Evolutionary conservation across 1,140 invertebrate species (phyloP), one percentile per base, ranked within the genome.

Genomic region (Drosophila subobscura): DNA sequence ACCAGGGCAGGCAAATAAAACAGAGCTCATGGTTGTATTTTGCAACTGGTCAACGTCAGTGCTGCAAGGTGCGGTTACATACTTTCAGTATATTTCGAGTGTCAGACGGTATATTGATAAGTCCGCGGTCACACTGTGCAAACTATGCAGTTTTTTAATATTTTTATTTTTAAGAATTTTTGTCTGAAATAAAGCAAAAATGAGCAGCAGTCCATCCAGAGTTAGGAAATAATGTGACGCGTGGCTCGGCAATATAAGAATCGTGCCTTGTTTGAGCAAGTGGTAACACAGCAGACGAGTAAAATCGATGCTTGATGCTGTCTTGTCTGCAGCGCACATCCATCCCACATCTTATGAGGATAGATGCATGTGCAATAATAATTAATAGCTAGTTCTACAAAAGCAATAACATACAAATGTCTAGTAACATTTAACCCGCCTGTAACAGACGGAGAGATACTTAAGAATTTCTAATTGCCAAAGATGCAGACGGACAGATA

Each of bases 401-500:
- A 51, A 25, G 33, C 41, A 57, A 33, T 44, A 44, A 12, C 40
- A 56, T 20, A 42, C 29, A 29, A 51, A 53, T 41, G 41, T 12
- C 25, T 27, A 40, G 45, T 4, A 20, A 45, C 6, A 23, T n/a
- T 5, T 40, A 22, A 45, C 29, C 23, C 54, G 27, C 14, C 42
- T 27, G 3, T 4, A n/a, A 6, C 2, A 3, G 8, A 25, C 10
- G 23, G 12, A 60, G 25, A 60, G 12, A 3, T 2, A 25, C n/a
- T 27, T 51, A 29, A 51, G 45, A 16, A 44, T 22, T 23, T 67
- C 23, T 5, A 29, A 46, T 66, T 46, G 29, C 51, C 37, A 64
- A 63, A 72, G 33, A 68, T 71, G 79, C 79, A 72, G 40, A 77
- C 50, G 57, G 50, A 47, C 73, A 76, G 67, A 88, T 64, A 81